A percentile compares a stretch with the other conserved stretches of the same genome.
Conservation (phyloP, 2,797 vertebrate species). For the Bovichtus diacanthus region DNA sequence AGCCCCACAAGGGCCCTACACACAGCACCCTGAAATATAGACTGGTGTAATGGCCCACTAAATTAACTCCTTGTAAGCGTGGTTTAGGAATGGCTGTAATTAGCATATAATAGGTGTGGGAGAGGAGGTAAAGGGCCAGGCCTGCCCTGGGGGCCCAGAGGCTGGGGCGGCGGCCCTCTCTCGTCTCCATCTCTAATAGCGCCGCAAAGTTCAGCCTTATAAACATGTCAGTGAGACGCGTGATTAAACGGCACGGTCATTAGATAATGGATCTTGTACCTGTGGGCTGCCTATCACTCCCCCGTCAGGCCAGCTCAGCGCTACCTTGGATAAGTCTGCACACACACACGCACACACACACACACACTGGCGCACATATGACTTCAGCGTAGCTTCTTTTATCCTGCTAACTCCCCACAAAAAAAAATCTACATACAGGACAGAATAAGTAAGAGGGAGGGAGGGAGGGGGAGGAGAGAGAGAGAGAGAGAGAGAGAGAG, state of each 20-base stretch:
- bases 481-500: constrained; percentile 10
- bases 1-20: constrained; percentile 70
- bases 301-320: constrained; percentile 61
- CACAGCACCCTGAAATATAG: constrained; percentile 84
- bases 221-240: constrained; percentile 93
- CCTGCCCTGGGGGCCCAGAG: constrained; percentile 89
- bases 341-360: constrained; percentile 3
- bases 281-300: constrained; percentile 91
- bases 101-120: constrained; percentile 94
- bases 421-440: constrained; percentile 42
- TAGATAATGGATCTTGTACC: constrained; percentile 90
- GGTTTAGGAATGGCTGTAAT: constrained; percentile 94
- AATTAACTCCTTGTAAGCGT: constrained; percentile 97
- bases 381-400: constrained; percentile 38
- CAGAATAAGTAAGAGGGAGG: constrained; percentile 45
- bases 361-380: constrained; percentile 2
- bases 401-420: constrained; percentile 16
- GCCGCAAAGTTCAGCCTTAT: constrained; percentile 99
- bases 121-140: constrained; percentile 90
- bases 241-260: constrained; percentile 94
- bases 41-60: constrained; percentile 88
- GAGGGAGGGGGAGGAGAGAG: constrained; percentile 25
- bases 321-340: constrained; percentile 39
- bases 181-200: constrained; percentile 91
- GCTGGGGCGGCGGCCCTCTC: constrained; percentile 87